Evolutionary conservation across 2,797 vertebrate species (phyloP).

Genomic region (Sebastes vulpes): DNA sequence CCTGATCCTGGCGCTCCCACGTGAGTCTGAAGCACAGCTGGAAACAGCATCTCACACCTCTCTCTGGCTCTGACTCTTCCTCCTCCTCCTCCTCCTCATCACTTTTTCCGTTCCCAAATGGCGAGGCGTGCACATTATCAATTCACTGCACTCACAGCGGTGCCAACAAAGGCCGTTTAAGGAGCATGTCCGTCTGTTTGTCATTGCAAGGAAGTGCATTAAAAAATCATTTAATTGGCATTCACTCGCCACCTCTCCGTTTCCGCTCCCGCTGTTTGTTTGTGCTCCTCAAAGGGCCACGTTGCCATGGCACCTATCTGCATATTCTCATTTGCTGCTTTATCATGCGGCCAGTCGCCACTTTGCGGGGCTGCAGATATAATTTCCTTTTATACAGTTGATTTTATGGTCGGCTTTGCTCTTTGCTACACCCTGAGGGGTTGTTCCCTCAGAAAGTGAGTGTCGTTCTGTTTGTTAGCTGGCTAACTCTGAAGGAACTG

Average conservation of each 20-base stretch:
- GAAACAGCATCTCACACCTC: slow-evolving; percentile 49
- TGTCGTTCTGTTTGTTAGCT: slow-evolving; percentile 16
- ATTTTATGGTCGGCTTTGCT: slow-evolving; percentile 73
- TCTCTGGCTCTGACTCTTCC: slow-evolving; percentile 24
- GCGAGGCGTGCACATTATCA: slow-evolving; percentile 13
- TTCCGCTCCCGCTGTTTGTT: slow-evolving; percentile 65
- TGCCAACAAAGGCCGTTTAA: slow-evolving; percentile 18
- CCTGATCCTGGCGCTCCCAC: slow-evolving; percentile 40
- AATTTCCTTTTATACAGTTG: slow-evolving; percentile 59
- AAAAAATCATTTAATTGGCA: slow-evolving; percentile 69
- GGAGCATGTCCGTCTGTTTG: slow-evolving; percentile 13
- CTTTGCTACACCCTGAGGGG: slow-evolving; percentile 46
- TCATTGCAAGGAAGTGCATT: slow-evolving; percentile 24
- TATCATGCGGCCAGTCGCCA: slow-evolving; percentile 43
- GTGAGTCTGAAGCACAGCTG: slow-evolving; percentile 48
- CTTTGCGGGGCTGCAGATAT: slow-evolving; percentile 75
- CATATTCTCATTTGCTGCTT: slow-evolving; percentile 62
- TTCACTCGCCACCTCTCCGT: slow-evolving; percentile 49
- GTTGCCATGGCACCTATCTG: slow-evolving; percentile 77
- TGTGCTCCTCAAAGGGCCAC: slow-evolving; percentile 39
- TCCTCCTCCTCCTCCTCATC: not conserved
- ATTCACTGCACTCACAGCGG: not conserved
- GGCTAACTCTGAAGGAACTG: slow-evolving; percentile 1
- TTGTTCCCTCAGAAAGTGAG: slow-evolving; percentile 20
- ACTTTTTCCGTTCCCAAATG: not conserved